Conservation (phyloP, 1,140 invertebrate species). For the Drosophila cardini region DNA sequence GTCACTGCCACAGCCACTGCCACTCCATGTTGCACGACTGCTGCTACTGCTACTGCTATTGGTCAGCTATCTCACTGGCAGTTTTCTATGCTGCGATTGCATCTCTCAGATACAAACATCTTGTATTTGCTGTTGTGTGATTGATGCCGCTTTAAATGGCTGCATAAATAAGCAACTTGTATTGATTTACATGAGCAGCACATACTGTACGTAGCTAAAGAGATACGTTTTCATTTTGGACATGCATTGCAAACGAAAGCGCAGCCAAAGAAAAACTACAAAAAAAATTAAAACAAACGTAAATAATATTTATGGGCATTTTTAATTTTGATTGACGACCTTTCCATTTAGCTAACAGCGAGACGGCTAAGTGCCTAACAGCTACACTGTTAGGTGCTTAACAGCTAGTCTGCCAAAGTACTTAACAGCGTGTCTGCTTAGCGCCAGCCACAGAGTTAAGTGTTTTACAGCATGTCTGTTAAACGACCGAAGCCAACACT, state of each 20-base stretch:
- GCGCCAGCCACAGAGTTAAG: constrained; percentile 13
- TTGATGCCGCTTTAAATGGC: constrained; percentile 68
- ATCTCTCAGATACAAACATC: constrained; percentile 32
- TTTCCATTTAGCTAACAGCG: constrained; percentile 12
- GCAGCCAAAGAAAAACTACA: constrained; percentile 20
- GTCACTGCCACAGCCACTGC: constrained; percentile 7
- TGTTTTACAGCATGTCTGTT: constrained; percentile 5
- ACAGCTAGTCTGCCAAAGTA: background rate
- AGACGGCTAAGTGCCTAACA: constrained; percentile 10
- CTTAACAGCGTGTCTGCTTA: constrained; percentile 5
- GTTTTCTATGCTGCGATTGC: constrained; percentile 69
- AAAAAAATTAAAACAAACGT: constrained; percentile 10
- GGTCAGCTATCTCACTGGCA: constrained; percentile 48
- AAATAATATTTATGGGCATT: constrained; percentile 52
- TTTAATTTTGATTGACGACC: constrained; percentile 58
- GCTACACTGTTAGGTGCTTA: constrained; percentile 11
- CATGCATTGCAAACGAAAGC: constrained; percentile 72
- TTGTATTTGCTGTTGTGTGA: constrained; percentile 48
- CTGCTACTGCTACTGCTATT: constrained; percentile 27
- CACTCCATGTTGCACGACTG: constrained; percentile 34
- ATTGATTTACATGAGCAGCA: constrained; percentile 44
- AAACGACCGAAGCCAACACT: background rate
- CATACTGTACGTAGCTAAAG: constrained; percentile 10
- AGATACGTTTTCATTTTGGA: constrained; percentile 50
- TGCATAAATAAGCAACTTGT: constrained; percentile 65